A percentile compares a stretch with the other conserved stretches of the same genome.
Evolutionary conservation across 2,888 invertebrate species (phyloP).

Genomic region (Strigamia maritima): DNA sequence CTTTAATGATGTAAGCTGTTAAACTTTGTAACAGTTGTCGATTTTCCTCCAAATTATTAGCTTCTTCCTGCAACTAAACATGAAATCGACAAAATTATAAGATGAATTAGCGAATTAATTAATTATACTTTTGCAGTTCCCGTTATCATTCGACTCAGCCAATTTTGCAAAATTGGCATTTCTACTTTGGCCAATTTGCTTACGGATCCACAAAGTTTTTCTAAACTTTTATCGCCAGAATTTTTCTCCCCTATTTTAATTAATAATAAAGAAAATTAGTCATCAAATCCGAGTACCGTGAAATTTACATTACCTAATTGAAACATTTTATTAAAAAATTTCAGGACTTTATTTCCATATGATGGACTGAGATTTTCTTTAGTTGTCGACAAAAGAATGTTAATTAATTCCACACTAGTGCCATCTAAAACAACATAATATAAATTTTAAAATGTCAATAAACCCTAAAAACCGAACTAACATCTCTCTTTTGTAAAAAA

Average conservation of each 20-base stretch:
- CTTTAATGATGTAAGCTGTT: slow-evolving; percentile 69
- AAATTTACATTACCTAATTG: slow-evolving; percentile 44
- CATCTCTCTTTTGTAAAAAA: slow-evolving; percentile 62
- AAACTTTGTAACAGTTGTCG: slow-evolving; percentile 67
- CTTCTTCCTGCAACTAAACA: slow-evolving; percentile 45
- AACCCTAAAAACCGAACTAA: slow-evolving; percentile 40
- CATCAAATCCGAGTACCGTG: neutral
- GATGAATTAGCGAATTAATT: neutral
- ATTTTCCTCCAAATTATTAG: slow-evolving; percentile 62
- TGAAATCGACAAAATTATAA: neutral
- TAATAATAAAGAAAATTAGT: neutral
- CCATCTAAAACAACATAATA: neutral
- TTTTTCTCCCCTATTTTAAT: slow-evolving; percentile 59
- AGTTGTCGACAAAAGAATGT: slow-evolving; percentile 75
- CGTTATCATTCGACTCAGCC: slow-evolving; percentile 51
- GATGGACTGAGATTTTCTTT: slow-evolving; percentile 49
- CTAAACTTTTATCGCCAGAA: slow-evolving; percentile 62
- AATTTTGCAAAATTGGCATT: slow-evolving; percentile 60
- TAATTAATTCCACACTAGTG: slow-evolving; percentile 61
- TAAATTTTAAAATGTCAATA: neutral
- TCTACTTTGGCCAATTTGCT: slow-evolving; percentile 65
- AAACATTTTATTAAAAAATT: slow-evolving; percentile 69
- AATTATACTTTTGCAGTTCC: slow-evolving; percentile 43
- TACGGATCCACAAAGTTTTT: slow-evolving; percentile 66
- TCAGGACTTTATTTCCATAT: slow-evolving; percentile 60